A percentile compares a stretch with the other conserved stretches of the same genome.
Evolutionary conservation across 1,140 invertebrate genomes (phyloP).

Genomic region (Mesaphorura yosii): DNA sequence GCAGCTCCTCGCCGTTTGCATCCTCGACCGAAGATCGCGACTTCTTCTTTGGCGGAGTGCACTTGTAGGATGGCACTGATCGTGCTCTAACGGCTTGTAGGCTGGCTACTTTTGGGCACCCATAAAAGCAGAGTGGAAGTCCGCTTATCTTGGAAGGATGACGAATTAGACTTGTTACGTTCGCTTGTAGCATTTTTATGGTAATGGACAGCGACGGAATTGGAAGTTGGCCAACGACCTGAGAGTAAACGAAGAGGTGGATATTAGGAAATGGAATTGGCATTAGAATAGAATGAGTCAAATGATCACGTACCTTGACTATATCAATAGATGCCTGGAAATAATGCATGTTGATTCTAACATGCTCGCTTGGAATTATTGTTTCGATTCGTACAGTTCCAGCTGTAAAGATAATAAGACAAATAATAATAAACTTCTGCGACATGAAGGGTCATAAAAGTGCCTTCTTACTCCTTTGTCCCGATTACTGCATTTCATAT

Average conservation of each 20-base stretch:
- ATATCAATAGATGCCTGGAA: constrained; percentile 21
- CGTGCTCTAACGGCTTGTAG: constrained; percentile 15
- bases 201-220: constrained; percentile 26
- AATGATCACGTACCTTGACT: constrained; percentile 27
- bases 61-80: constrained; percentile 6
- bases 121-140: constrained; percentile 29
- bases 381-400: constrained; percentile 29
- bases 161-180: constrained; percentile 9
- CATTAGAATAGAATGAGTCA: no score
- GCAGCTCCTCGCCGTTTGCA: no score
- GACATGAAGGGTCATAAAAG: no score
- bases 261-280: no score
- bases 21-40: no score
- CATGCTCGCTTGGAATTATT: constrained; percentile 27
- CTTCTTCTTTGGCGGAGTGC: background rate
- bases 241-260: background rate
- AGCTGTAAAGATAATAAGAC: no score
- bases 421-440: no score
- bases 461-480: no score
- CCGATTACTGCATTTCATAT: no score
- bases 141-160: constrained; percentile 20
- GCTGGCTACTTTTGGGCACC: constrained; percentile 27
- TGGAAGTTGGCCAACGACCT: constrained; percentile 25
- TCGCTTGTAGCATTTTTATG: constrained; percentile 24
- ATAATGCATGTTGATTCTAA: constrained; percentile 28